A percentile compares a stretch with the other conserved stretches of the same genome.
Conservation (phyloP, 2,888 invertebrate species). For the Ypsolopha scabrella region DNA sequence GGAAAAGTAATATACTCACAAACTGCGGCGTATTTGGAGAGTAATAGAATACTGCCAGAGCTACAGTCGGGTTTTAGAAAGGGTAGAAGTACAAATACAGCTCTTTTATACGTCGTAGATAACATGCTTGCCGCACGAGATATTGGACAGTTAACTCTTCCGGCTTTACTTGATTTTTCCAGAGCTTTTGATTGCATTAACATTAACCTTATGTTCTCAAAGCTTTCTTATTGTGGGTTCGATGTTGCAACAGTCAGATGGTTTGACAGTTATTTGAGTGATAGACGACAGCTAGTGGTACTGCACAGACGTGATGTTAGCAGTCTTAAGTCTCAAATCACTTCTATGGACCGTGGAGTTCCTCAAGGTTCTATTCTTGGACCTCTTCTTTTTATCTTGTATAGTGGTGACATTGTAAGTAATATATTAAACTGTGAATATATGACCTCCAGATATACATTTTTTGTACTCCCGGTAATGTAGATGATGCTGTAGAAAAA, state of each 20-base stretch:
- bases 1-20: constrained; percentile 14
- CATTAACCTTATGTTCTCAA: constrained; percentile 12
- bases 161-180: constrained; percentile 19
- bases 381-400: constrained; percentile 8
- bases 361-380: constrained; percentile 10
- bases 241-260: neutral
- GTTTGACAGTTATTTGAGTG: constrained; percentile 5
- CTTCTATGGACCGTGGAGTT: neutral
- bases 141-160: constrained; percentile 10
- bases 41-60: constrained; percentile 13
- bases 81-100: constrained; percentile 17
- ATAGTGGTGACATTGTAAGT: constrained; percentile 6
- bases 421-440: constrained; percentile 4
- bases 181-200: constrained; percentile 21
- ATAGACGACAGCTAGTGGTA: neutral
- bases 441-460: constrained; percentile 9
- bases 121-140: constrained; percentile 17
- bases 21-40: constrained; percentile 12
- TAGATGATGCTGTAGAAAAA: too few relatives aligned
- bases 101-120: constrained; percentile 16
- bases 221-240: constrained; percentile 10
- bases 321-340: neutral
- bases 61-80: constrained; percentile 19
- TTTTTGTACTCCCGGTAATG: too few relatives aligned
- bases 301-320: neutral